phyloP scores from a whole-genome alignment of 1,140 invertebrate species.

The Caerostris darwini region DNA sequence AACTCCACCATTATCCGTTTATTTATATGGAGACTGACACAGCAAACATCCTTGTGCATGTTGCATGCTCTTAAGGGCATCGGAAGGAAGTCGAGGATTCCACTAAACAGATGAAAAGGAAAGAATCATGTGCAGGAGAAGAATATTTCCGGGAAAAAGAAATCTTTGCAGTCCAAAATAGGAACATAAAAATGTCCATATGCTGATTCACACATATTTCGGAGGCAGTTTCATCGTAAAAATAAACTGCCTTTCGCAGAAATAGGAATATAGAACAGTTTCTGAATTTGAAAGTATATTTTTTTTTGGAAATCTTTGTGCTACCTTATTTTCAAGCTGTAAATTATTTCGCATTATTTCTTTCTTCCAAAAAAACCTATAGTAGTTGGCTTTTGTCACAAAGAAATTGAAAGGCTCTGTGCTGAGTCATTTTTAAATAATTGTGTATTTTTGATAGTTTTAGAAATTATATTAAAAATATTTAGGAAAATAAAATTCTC shows the following conservation, averaged over 20 bases:
- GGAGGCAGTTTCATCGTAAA: background rate
- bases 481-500: too few species aligned
- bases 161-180: background rate
- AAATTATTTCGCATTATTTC: background rate
- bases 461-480: too few species aligned
- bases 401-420: too few species aligned
- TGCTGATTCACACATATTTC: background rate
- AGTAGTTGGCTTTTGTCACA: too few species aligned
- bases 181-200: conserved; percentile 16
- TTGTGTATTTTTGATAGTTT: too few species aligned
- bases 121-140: background rate
- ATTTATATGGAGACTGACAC: background rate
- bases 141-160: background rate
- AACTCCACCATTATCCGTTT: too few species aligned
- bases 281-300: background rate
- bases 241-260: background rate
- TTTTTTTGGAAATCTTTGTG: background rate
- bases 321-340: background rate
- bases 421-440: too few species aligned
- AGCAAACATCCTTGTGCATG: background rate
- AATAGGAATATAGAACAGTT: background rate
- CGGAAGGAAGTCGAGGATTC: background rate
- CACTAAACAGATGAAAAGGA: background rate
- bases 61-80: background rate
- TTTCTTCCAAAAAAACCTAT: too few species aligned